phyloP scores from a whole-genome alignment of 2,888 invertebrate genomes.

The Apotomis betuletana region DNA sequence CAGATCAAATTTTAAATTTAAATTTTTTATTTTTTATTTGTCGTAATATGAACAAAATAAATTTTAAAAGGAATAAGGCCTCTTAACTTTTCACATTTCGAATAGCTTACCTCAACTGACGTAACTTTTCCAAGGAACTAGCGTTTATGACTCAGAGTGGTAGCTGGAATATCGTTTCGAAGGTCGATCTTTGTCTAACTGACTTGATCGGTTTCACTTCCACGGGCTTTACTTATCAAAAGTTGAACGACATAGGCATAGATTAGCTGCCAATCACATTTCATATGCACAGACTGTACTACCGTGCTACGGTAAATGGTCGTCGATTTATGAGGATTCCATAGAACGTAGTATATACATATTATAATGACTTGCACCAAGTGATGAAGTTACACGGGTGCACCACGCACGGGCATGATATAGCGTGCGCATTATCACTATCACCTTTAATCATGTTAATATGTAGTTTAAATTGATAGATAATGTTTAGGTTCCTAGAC shows the following conservation, averaged over 20 bases:
- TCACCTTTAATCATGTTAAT: background rate
- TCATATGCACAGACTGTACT: background rate
- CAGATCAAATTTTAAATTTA: too few species aligned
- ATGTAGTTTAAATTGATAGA: slow-evolving; percentile 22
- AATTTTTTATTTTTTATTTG: too few species aligned
- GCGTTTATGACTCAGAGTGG: background rate
- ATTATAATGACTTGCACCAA: background rate
- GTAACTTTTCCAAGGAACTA: background rate
- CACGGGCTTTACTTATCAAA: slow-evolving; percentile 18
- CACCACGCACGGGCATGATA: background rate
- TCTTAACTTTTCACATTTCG: too few species aligned
- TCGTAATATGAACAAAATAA: too few species aligned
- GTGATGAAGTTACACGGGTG: slow-evolving; percentile 16
- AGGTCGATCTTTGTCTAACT: slow-evolving; percentile 12
- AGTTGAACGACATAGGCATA: slow-evolving; percentile 10
- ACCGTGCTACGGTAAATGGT: too few species aligned
- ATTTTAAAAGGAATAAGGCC: too few species aligned
- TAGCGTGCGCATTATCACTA: slow-evolving; percentile 4
- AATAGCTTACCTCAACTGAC: background rate
- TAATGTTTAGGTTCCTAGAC: slow-evolving; percentile 21
- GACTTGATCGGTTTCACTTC: slow-evolving; percentile 17
- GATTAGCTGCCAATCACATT: slow-evolving; percentile 31
- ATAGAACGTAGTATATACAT: too few species aligned
- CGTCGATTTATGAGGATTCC: too few species aligned
- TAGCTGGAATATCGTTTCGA: background rate